Conservation (phyloP, 2,797 vertebrate genomes). For the Pseudocheirus occidentalis region DNA sequence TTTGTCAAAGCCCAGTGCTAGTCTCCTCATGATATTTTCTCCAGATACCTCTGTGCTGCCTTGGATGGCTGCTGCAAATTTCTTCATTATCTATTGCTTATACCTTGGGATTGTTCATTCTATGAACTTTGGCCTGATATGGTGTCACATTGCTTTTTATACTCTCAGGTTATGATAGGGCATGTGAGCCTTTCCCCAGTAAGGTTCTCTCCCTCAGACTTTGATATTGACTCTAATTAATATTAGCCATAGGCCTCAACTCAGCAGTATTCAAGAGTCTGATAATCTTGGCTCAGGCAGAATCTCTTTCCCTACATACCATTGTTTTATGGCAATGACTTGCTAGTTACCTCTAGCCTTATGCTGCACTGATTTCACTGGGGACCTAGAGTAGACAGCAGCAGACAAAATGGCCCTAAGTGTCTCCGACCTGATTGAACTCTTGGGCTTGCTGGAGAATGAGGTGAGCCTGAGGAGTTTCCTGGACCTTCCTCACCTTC, state of each 20-base stretch:
- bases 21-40: not conserved
- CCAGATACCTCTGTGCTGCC: not conserved
- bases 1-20: not conserved
- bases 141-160: not conserved
- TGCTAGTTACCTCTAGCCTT: not conserved
- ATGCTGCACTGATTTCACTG: not conserved
- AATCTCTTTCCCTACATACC: not conserved
- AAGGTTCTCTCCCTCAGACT: not conserved
- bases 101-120: not conserved
- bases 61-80: not conserved
- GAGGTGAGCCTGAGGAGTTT: not conserved
- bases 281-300: not conserved
- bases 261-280: not conserved
- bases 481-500: not conserved
- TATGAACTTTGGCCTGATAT: not conserved
- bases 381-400: not conserved
- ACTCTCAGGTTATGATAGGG: not conserved
- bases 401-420: not conserved
- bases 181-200: not conserved
- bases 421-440: not conserved
- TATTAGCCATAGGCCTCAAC: not conserved
- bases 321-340: not conserved
- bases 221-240: not conserved
- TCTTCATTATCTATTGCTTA: not conserved
- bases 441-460: not conserved